Base-by-base conservation (phyloP, 2,113 vertebrate genomes). In the Asarcornis scutulata region DNA sequence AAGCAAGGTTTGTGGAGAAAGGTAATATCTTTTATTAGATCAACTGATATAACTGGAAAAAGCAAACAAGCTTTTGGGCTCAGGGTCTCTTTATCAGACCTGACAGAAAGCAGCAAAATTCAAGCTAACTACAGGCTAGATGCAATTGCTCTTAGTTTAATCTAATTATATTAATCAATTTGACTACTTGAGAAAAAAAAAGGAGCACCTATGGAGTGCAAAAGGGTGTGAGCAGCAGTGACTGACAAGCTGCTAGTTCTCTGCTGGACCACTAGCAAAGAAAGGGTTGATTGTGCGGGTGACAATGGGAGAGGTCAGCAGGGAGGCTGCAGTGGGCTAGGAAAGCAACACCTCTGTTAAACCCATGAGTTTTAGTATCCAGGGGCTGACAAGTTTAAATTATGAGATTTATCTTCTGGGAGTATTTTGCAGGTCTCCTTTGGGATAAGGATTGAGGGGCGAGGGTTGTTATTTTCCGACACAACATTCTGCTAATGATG, bases 1-100 rank as follows among this genome's bases (percentile, higher is more conserved):
- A 95, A 91, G 93, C 86, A 72, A 82, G 77, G 62, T 58, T 91
- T 91, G 66, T 84, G 89, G 93, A 6, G 13, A 93, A 96, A 96
- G 73, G 77, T 87, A 91, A 3, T 89, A 93, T 91, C 52, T 95
- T 92, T 79, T 89, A 91, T 96, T 93, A 95, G 91, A 95, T 97
- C 53, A 94, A 68, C 86, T 76, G 91, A 87, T 89, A 93, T 59
- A 78, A 23, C 69, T 92, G 83, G 71, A 83, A 89, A 95, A 95
- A 87, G 66, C 69, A 92, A 93, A 69, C 77, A 89, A 92, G 84
- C 86, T 91, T 62, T 91, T 91, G 69, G 89, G 66, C 81, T 87
- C 62, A 26, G 81, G 42, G 26, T 84, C 53, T 89, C 80, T 92
- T 82, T 93, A 93, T 95, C 86, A 95, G 89, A 84, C 76, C 89